Evolutionary conservation across 92 coral and sea anemone genomes (phyloP).

Genomic region (Actinostola sp.): DNA sequence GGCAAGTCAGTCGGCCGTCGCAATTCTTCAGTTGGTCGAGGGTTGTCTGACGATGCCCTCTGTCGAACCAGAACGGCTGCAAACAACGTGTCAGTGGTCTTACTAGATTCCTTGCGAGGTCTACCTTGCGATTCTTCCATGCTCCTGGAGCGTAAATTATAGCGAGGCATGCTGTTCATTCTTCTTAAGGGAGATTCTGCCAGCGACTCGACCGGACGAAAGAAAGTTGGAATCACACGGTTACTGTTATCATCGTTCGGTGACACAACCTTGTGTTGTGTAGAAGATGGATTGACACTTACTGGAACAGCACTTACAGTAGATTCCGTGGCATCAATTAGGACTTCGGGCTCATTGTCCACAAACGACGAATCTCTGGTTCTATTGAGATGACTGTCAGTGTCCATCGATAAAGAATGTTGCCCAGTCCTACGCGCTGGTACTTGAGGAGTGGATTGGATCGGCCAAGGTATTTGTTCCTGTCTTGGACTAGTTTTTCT

Average conservation of each 20-base stretch:
- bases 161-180: conserved; percentile 24
- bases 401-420: conserved; percentile 10
- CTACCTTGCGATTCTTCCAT: conserved; percentile 26
- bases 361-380: not conserved
- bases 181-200: conserved; percentile 28
- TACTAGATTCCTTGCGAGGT: conserved; percentile 1
- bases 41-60: not conserved
- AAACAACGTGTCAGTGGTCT: conserved; percentile 1
- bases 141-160: conserved; percentile 15
- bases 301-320: conserved; percentile 57
- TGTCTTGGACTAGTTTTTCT: conserved; percentile 10
- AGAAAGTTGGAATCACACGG: conserved; percentile 2
- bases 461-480: conserved; percentile 15
- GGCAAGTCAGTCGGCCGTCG: conserved; percentile 13
- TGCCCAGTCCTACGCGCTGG: conserved; percentile 16
- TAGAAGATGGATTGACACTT: conserved; percentile 5
- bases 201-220: conserved; percentile 4
- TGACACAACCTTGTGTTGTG: not conserved
- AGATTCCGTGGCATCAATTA: conserved; percentile 57
- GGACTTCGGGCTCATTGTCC: conserved; percentile 34
- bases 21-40: not conserved
- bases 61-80: conserved; percentile 30
- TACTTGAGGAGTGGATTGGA: conserved; percentile 28
- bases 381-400: conserved; percentile 15
- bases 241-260: not conserved